Conservation (phyloP, 2,797 vertebrate species). For the Borostomias antarcticus region DNA sequence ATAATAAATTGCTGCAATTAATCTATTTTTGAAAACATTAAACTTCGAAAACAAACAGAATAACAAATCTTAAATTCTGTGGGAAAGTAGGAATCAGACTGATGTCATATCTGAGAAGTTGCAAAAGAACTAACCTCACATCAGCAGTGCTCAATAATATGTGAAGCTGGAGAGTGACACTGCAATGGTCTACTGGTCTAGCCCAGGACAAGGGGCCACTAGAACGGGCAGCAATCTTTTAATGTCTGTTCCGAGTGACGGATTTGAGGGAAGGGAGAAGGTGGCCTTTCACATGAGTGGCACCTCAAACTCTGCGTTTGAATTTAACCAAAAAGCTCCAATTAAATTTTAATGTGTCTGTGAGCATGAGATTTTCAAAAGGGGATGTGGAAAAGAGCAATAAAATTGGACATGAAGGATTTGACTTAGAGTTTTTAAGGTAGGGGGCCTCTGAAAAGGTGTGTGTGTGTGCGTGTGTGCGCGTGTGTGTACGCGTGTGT, state of each 20-base stretch:
- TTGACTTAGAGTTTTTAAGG: conserved; percentile 40
- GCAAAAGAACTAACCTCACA: conserved; percentile 18
- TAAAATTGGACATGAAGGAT: conserved; percentile 34
- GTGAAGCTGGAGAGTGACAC: conserved; percentile 34
- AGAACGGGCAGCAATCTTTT: conserved; percentile 47
- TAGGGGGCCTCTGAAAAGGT: conserved; percentile 6
- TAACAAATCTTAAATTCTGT: too few relatives aligned
- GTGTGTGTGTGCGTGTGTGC: background rate
- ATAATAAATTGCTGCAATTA: too few relatives aligned
- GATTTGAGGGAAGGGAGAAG: conserved; percentile 25
- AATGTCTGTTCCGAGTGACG: conserved; percentile 39
- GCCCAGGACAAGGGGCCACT: conserved; percentile 12
- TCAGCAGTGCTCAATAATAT: conserved; percentile 19
- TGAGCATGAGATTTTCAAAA: conserved; percentile 33
- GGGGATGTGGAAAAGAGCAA: conserved; percentile 17
- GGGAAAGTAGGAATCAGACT: too few relatives aligned
- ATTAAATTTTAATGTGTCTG: conserved; percentile 54
- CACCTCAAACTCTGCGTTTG: background rate
- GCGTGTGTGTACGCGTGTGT: background rate
- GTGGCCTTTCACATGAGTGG: conserved; percentile 19
- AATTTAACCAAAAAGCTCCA: conserved; percentile 52
- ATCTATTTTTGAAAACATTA: too few relatives aligned
- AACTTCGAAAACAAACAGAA: too few relatives aligned
- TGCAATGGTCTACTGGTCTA: conserved; percentile 36
- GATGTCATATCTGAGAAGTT: conserved; percentile 5